A percentile compares a stretch with the other conserved stretches of the same genome.
Evolutionary conservation across 2,888 invertebrate genomes (phyloP).

Genomic region (Heliconius aoede): DNA sequence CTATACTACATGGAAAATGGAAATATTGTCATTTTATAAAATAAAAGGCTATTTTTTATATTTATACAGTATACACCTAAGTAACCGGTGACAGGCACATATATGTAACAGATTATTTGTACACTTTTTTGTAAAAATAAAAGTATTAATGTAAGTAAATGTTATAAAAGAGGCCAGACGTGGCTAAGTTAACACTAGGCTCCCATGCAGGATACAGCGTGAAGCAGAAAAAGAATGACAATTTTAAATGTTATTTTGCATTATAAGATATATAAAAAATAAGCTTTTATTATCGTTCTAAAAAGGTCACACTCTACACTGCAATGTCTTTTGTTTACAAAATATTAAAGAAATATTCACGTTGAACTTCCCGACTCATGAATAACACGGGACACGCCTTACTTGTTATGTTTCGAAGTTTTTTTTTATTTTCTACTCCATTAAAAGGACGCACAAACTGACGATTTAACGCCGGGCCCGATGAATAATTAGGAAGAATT

Average conservation of each 20-base stretch:
- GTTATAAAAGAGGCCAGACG: too few species aligned
- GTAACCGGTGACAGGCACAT: too few species aligned
- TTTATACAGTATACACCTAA: too few species aligned
- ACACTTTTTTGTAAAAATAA: not conserved
- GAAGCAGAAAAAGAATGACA: not conserved
- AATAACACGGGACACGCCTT: slow-evolving; percentile 75
- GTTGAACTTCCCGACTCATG: slow-evolving; percentile 68
- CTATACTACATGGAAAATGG: slow-evolving; percentile 46
- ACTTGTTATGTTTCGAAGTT: slow-evolving; percentile 77
- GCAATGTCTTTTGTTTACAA: slow-evolving; percentile 59
- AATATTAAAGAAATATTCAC: slow-evolving; percentile 61
- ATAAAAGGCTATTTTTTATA: not conserved
- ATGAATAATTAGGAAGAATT: slow-evolving; percentile 81
- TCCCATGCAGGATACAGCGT: too few species aligned
- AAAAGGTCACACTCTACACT: slow-evolving; percentile 23
- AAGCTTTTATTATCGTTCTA: slow-evolving; percentile 12
- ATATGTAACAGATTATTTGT: not conserved
- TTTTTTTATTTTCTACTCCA: slow-evolving; percentile 78
- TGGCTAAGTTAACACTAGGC: too few species aligned
- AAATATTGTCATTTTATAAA: slow-evolving; percentile 31
- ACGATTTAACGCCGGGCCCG: slow-evolving; percentile 74
- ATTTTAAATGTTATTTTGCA: not conserved
- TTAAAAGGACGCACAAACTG: slow-evolving; percentile 71
- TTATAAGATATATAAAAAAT: slow-evolving; percentile 5
- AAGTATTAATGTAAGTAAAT: not conserved